Evolutionary conservation across 1,140 invertebrate species (phyloP).

Genomic region (Tetraneura akinire): DNA sequence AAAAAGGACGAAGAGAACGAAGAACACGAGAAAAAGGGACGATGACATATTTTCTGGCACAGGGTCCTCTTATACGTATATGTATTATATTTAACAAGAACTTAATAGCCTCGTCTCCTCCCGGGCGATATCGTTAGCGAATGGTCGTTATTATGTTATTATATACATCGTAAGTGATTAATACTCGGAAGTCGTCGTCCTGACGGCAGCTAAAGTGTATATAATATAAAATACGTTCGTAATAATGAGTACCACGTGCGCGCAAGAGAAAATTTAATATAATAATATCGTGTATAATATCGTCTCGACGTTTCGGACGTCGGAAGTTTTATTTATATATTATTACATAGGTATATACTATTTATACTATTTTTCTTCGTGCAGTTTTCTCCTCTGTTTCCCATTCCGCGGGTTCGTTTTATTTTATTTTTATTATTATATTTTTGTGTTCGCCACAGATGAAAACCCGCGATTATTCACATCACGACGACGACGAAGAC

Average conservation of each 20-base stretch:
- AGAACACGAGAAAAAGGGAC: neutral
- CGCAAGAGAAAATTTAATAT: neutral
- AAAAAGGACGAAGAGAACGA: too few species aligned
- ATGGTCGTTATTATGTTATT: constrained; percentile 26
- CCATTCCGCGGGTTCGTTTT: too few species aligned
- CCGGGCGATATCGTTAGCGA: constrained; percentile 17
- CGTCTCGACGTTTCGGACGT: too few species aligned
- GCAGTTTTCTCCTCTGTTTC: too few species aligned
- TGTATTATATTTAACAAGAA: constrained; percentile 35
- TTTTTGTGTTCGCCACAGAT: too few species aligned
- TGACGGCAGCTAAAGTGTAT: neutral
- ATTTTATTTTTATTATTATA: too few species aligned
- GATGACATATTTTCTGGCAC: constrained; percentile 21
- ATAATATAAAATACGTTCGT: neutral
- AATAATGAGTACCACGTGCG: constrained; percentile 33
- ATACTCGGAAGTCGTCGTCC: constrained; percentile 27
- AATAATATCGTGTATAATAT: neutral
- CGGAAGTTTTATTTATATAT: neutral
- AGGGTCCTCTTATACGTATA: too few species aligned
- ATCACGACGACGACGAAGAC: too few species aligned
- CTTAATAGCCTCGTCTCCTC: constrained; percentile 22
- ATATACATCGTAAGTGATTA: constrained; percentile 20
- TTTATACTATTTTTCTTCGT: too few species aligned
- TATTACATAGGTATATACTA: too few species aligned
- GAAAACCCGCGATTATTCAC: too few species aligned